Evolutionary conservation across 92 coral and sea anemone genomes (phyloP).

Genomic region (Zoanthus sociatus): DNA sequence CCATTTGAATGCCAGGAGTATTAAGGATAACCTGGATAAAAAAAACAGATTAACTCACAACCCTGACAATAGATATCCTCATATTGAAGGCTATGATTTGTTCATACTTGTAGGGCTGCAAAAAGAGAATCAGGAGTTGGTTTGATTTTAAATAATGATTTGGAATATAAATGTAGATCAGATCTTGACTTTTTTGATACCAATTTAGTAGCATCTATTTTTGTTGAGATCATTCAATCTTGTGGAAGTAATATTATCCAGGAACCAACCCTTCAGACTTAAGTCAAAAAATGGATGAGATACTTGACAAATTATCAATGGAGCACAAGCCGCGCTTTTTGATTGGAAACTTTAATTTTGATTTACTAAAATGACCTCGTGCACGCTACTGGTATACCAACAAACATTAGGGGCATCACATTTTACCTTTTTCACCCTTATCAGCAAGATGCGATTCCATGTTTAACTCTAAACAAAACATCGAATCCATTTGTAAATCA

Average conservation of each 20-base stretch:
- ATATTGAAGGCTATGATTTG: constrained; percentile 1
- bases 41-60: not conserved
- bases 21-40: not conserved
- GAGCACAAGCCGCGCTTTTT: constrained; percentile 5
- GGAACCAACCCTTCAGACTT: not conserved
- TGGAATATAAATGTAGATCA: not conserved
- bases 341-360: not conserved
- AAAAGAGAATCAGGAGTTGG: not conserved
- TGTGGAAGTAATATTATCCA: not conserved
- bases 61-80: not conserved
- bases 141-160: not conserved
- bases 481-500: too few species aligned
- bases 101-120: not conserved
- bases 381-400: too few species aligned
- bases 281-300: not conserved
- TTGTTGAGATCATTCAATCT: not conserved
- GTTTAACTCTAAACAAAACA: too few species aligned
- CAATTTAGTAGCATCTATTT: not conserved
- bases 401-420: too few species aligned
- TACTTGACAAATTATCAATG: not conserved
- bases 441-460: too few species aligned
- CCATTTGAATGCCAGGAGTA: not conserved
- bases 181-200: not conserved
- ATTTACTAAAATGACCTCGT: not conserved
- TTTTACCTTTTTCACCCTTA: too few species aligned